Percentiles rank a stretch among this genome's conserved stretches.
Conservation (phyloP, 2,113 vertebrate genomes). For the Gasterosteus aculeatus region DNA sequence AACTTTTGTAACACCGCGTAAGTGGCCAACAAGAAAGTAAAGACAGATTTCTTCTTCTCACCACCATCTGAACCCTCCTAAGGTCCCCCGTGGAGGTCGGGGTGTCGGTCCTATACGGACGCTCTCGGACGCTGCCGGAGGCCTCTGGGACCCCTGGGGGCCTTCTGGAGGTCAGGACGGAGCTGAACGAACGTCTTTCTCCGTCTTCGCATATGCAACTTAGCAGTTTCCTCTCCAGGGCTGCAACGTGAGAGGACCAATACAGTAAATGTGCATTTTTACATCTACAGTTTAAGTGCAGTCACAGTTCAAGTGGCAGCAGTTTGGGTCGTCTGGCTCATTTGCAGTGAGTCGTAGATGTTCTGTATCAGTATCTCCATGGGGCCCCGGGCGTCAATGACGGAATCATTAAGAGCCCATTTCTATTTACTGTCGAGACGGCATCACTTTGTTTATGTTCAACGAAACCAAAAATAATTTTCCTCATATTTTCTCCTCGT, state of each 20-base stretch:
- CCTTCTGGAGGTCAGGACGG: slow-evolving; percentile 44
- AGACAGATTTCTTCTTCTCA: slow-evolving; percentile 38
- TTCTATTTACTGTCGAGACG: too few relatives aligned
- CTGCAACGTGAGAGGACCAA: slow-evolving; percentile 54
- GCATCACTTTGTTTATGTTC: too few relatives aligned
- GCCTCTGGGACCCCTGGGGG: slow-evolving; percentile 51
- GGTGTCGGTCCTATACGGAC: slow-evolving; percentile 44
- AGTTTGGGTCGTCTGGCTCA: background rate
- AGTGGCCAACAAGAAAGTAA: background rate
- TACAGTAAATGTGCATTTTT: background rate
- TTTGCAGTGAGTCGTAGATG: too few relatives aligned
- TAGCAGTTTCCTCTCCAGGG: slow-evolving; percentile 84
- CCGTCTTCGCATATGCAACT: slow-evolving; percentile 81
- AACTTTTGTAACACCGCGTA: background rate
- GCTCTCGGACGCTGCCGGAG: slow-evolving; percentile 27
- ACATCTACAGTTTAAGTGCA: background rate
- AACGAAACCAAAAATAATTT: background rate
- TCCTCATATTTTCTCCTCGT: background rate
- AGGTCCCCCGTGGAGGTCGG: slow-evolving; percentile 55
- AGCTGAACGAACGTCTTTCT: slow-evolving; percentile 67
- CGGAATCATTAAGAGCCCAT: too few relatives aligned
- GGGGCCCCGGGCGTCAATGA: too few relatives aligned
- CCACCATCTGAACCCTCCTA: slow-evolving; percentile 51
- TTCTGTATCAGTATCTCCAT: too few relatives aligned
- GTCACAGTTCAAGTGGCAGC: background rate